A percentile compares a stretch with the other conserved stretches of the same genome.
Evolutionary conservation across 92 coral and sea anemone species (phyloP).

Genomic region (Palythoa heliodiscus): DNA sequence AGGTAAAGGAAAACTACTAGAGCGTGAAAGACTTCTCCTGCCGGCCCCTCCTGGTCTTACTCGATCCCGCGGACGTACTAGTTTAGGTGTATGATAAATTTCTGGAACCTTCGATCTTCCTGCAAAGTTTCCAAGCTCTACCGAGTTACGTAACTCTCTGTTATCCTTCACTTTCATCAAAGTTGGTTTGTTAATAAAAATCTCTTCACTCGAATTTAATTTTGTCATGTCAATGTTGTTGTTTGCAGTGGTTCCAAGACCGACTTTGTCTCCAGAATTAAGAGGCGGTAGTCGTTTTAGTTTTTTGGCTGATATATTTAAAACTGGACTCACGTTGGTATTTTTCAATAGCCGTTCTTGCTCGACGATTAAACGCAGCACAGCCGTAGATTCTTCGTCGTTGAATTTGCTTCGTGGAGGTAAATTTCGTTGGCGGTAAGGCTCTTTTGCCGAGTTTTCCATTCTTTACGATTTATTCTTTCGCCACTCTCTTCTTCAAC

Average conservation of each 20-base stretch:
- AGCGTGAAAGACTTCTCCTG: constrained; percentile 59
- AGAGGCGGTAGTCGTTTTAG: constrained; percentile 86
- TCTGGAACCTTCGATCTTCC: constrained; percentile 71
- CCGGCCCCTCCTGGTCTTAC: constrained; percentile 82
- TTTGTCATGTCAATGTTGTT: constrained; percentile 47
- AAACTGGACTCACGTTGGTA: constrained; percentile 79
- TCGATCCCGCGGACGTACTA: constrained; percentile 75
- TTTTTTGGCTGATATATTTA: constrained; percentile 76
- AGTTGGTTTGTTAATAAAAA: constrained; percentile 70
- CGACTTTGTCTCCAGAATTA: constrained; percentile 46
- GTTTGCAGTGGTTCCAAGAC: constrained; percentile 57
- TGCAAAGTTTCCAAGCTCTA: constrained; percentile 50
- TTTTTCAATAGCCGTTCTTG: constrained; percentile 84
- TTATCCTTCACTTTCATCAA: constrained; percentile 68
- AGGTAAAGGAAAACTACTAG: constrained; percentile 26
- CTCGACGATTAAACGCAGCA: constrained; percentile 81
- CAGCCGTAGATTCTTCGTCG: constrained; percentile 97
- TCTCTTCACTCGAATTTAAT: constrained; percentile 46
- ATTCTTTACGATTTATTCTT: not conserved
- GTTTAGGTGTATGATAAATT: constrained; percentile 79
- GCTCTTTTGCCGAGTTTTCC: constrained; percentile 50
- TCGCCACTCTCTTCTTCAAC: not conserved
- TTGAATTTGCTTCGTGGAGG: constrained; percentile 96
- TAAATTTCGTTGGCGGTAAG: constrained; percentile 11
- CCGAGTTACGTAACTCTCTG: constrained; percentile 41